phyloP scores from a whole-genome alignment of 2,888 invertebrate genomes.

The Molorchus minor region DNA sequence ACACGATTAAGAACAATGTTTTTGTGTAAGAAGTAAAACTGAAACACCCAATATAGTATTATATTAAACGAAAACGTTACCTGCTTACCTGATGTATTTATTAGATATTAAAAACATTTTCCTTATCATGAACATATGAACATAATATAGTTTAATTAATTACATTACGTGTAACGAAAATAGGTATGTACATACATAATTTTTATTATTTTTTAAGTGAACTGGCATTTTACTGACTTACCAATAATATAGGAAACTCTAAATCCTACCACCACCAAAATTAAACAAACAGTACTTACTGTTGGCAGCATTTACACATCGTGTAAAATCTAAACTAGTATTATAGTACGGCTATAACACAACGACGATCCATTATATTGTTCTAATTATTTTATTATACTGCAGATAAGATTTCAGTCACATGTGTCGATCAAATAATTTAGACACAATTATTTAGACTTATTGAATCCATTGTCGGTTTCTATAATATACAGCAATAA shows the following conservation, averaged over 20 bases:
- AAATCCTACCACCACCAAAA: conserved; percentile 6
- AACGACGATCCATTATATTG: conserved; percentile 8
- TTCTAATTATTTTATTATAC: conserved; percentile 22
- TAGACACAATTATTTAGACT: conserved; percentile 8
- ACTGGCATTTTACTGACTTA: too few species aligned
- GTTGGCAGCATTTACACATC: conserved; percentile 69
- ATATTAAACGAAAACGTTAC: too few species aligned
- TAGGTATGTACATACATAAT: too few species aligned
- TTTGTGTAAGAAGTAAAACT: too few species aligned
- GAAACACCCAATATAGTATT: too few species aligned
- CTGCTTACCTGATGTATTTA: too few species aligned
- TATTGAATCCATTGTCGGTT: conserved; percentile 2
- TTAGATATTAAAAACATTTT: too few species aligned
- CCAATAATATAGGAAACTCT: not conserved
- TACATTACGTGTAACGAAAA: too few species aligned
- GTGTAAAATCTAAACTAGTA: conserved; percentile 29
- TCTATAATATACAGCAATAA: not conserved
- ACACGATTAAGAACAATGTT: too few species aligned
- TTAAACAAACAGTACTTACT: conserved; percentile 61
- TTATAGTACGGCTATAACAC: conserved; percentile 7
- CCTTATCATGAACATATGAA: too few species aligned
- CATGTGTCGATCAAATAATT: conserved; percentile 35
- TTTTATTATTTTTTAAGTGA: too few species aligned
- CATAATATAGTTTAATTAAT: not conserved
- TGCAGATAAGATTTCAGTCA: conserved; percentile 35